Conservation (phyloP, 2,888 invertebrate genomes). For the Orchestes rusci region DNA sequence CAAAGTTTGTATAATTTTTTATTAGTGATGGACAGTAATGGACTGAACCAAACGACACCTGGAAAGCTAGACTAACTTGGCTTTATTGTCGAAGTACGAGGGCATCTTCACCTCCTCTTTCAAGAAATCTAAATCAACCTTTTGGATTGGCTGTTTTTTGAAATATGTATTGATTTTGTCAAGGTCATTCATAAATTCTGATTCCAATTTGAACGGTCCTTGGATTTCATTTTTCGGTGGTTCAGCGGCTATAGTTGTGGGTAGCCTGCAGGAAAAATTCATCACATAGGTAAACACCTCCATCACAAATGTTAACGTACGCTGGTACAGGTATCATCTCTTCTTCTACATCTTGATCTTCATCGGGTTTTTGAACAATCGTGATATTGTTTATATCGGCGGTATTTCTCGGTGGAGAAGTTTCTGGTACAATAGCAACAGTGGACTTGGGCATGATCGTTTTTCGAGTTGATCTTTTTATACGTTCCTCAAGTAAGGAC, state of each 20-base stretch:
- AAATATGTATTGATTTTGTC: slow-evolving; percentile 43
- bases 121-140: slow-evolving; percentile 41
- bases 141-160: slow-evolving; percentile 34
- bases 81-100: slow-evolving; percentile 35
- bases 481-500: slow-evolving; percentile 89
- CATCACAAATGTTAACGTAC: too few relatives aligned
- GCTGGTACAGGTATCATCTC: slow-evolving; percentile 33
- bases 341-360: slow-evolving; percentile 37
- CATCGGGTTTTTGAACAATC: slow-evolving; percentile 36
- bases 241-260: slow-evolving; percentile 18
- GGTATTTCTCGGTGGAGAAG: slow-evolving; percentile 24
- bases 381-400: slow-evolving; percentile 8
- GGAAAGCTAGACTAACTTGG: slow-evolving; percentile 35
- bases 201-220: slow-evolving; percentile 75
- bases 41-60: too few relatives aligned
- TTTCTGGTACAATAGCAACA: slow-evolving; percentile 16
- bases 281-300: too few relatives aligned
- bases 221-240: slow-evolving; percentile 45
- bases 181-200: slow-evolving; percentile 60
- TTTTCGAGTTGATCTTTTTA: slow-evolving; percentile 79
- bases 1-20: too few relatives aligned
- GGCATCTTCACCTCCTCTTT: slow-evolving; percentile 39
- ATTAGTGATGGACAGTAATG: too few relatives aligned
- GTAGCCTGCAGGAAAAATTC: slow-evolving; percentile 21
- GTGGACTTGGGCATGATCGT: slow-evolving; percentile 40